These are phyloP conservation scores for Psittacula derbiana DNA, from an alignment of 2,797 vertebrate genomes.

Conservation along the genomic window DNA sequence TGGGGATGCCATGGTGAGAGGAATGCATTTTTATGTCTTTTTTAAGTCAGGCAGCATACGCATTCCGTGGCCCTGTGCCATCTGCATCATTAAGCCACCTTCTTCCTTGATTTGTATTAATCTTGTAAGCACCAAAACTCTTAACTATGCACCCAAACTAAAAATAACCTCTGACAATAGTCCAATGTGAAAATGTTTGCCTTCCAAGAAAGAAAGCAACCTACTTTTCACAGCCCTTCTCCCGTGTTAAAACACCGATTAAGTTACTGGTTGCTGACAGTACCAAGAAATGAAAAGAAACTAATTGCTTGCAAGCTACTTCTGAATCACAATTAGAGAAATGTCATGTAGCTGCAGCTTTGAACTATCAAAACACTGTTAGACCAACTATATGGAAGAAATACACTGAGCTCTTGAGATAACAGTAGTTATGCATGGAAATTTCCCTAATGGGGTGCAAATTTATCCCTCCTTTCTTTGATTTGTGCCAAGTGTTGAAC, in stretches of 20 bases:
- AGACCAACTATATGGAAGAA: not conserved
- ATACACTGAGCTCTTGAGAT: not conserved
- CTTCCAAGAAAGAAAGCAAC: not conserved
- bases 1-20: not conserved
- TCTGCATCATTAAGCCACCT: conserved; percentile 17
- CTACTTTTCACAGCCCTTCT: not conserved
- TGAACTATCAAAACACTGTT: not conserved
- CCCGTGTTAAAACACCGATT: not conserved
- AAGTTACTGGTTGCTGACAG: not conserved
- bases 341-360: not conserved
- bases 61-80: not conserved
- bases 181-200: not conserved
- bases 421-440: not conserved
- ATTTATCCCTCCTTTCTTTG: not conserved
- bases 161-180: conserved; percentile 34
- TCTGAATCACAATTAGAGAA: not conserved
- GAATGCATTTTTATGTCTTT: not conserved
- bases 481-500: not conserved
- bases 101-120: not conserved
- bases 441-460: not conserved
- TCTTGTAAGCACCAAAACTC: not conserved
- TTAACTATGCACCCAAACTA: not conserved
- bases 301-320: not conserved
- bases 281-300: not conserved
- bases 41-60: not conserved